These are phyloP conservation scores for Sceloporus undulatus DNA, from an alignment of 2,113 vertebrate species.

Conservation along the genomic window DNA sequence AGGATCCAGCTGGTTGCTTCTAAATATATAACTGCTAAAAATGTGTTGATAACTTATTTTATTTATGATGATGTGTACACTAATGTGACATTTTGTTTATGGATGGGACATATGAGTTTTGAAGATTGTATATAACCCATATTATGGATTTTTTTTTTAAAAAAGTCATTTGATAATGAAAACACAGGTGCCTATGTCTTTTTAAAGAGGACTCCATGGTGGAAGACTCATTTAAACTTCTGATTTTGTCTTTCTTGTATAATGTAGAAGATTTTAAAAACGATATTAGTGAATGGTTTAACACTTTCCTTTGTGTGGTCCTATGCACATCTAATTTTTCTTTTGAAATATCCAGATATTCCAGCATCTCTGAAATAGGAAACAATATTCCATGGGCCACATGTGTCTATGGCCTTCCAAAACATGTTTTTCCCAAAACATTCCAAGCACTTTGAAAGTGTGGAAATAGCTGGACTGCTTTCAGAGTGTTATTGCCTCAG, in stretches of 20 bases:
- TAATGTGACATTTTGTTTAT: not conserved
- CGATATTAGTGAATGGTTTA: not conserved
- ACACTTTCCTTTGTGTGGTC: not conserved
- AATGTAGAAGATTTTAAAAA: not conserved
- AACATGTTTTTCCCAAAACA: too few species aligned
- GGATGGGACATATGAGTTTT: not conserved
- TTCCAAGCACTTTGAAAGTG: not conserved
- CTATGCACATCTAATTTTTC: not conserved
- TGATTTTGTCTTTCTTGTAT: not conserved
- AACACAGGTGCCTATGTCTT: not conserved
- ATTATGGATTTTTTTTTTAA: not conserved
- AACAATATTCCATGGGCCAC: too few species aligned
- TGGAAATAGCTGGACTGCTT: not conserved
- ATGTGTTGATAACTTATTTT: not conserved
- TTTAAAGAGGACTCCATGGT: not conserved
- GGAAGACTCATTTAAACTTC: too few species aligned
- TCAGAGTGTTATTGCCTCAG: not conserved
- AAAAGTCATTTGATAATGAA: not conserved
- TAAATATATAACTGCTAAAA: not conserved
- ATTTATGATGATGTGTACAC: not conserved
- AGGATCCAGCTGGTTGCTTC: not conserved
- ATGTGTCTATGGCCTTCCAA: too few species aligned
- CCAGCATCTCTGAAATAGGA: not conserved
- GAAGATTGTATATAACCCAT: not conserved
- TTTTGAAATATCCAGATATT: not conserved